Base-by-base conservation (phyloP, 2,888 invertebrate species). In the Catocala sponsa region DNA sequence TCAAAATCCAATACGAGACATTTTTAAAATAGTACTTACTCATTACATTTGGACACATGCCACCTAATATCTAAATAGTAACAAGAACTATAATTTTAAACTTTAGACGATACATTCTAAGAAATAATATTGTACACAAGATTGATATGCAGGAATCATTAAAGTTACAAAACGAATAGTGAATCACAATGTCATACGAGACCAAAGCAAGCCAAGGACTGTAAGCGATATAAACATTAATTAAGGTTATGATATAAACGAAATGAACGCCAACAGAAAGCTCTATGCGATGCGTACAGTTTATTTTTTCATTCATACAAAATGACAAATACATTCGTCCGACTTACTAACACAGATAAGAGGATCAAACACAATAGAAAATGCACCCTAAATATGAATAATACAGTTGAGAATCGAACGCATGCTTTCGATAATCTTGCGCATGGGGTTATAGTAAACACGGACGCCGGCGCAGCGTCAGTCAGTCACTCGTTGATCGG, bases 281-380 rank as follows among this genome's bases (percentile, higher is more conserved):
- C 91, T 92, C 89, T 88, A 88, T 85, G 85, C 81, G 84, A 81
- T 83, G 82, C 83, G 84, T 82, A 80, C 79, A 90, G 86, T 91
- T 91, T 91, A 91, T 91, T 91, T 89, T 90, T 92, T 91, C 93
- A 94, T 94, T 94, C 94, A 93, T 91, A 86, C 84, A 85, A 88
- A 68, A 91, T 89, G 91, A 93, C 91, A 89, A 90, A 93, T 91
- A 91, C 92, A 91, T 88, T 86, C 88, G 88, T 87, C 84, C 85
- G 88, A 86, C 85, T 91, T 88, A 92, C 92, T 86, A 91, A 92
- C 88, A 91, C 91, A 91, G 91, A 91, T 90, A 91, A 88, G 84
- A 72, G 62, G 53, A 9, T 4, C 2, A 11, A 1, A 4, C 11
- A 6, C 63, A 68, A 68, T 7, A 4, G 1, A 87, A 85, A 81